These are phyloP conservation scores for Zenarchopterus dispar DNA, from an alignment of 2,797 vertebrate species.

Conservation along the genomic window DNA sequence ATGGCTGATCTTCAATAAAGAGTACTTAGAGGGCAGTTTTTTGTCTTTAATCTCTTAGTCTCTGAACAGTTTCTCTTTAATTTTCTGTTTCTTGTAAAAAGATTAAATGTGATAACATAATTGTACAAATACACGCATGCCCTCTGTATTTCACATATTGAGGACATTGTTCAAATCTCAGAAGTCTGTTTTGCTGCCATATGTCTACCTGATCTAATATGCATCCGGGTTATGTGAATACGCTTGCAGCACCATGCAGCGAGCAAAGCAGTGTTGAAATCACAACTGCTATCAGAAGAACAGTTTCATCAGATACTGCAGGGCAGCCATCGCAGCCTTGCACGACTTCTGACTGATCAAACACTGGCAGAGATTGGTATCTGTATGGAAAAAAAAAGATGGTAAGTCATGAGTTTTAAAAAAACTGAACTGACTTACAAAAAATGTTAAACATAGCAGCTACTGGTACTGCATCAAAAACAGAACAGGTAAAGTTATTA, in stretches of 20 bases:
- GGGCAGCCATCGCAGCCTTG: slow-evolving; percentile 17
- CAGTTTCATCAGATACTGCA: slow-evolving; percentile 49
- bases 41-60: slow-evolving; percentile 49
- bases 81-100: slow-evolving; percentile 22
- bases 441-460: too few relatives aligned
- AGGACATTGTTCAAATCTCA: slow-evolving; percentile 33
- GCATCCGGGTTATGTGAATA: slow-evolving; percentile 61
- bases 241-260: slow-evolving; percentile 13
- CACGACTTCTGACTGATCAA: slow-evolving; percentile 25
- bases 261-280: slow-evolving; percentile 45
- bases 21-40: slow-evolving; percentile 16
- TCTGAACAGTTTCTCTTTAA: slow-evolving; percentile 19
- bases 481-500: too few relatives aligned
- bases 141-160: slow-evolving; percentile 4
- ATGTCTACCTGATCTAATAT: slow-evolving; percentile 36
- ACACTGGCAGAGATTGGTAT: background rate
- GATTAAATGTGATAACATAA: slow-evolving; percentile 8
- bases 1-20: too few relatives aligned
- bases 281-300: slow-evolving; percentile 51
- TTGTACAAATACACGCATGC: background rate
- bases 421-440: too few relatives aligned
- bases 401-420: too few relatives aligned
- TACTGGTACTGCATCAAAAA: too few relatives aligned
- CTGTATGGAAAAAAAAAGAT: background rate
- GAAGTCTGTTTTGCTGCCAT: slow-evolving; percentile 14